These are phyloP conservation scores for Chanos chanos DNA, from an alignment of 2,797 vertebrate genomes.

Conservation along the genomic window DNA sequence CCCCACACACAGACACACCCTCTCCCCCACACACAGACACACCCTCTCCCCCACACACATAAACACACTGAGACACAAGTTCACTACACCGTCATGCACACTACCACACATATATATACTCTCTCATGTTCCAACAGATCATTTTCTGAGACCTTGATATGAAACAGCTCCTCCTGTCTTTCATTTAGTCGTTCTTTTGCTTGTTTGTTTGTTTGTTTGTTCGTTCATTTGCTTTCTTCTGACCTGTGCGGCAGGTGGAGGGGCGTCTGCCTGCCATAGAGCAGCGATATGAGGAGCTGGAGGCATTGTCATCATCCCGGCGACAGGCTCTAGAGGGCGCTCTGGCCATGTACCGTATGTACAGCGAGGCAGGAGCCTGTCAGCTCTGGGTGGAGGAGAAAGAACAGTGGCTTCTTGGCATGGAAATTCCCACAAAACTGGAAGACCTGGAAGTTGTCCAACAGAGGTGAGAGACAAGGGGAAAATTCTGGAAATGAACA, in stretches of 20 bases:
- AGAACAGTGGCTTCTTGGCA: conserved; percentile 87
- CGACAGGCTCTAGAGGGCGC: conserved; percentile 82
- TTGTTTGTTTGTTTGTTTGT: too few relatives aligned
- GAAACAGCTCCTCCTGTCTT: neutral
- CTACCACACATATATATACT: too few relatives aligned
- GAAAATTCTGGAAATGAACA: neutral
- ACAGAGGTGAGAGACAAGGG: conserved; percentile 75
- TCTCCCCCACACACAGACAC: neutral
- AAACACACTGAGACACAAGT: neutral
- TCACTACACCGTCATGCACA: too few relatives aligned
- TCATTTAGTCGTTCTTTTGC: neutral
- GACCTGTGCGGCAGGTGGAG: conserved; percentile 72
- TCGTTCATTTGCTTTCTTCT: neutral
- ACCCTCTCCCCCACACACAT: neutral
- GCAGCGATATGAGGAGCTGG: conserved; percentile 79
- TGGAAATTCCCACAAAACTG: conserved; percentile 86
- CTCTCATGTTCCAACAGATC: neutral
- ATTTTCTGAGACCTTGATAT: neutral
- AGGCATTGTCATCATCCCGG: conserved; percentile 72
- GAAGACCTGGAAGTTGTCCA: conserved; percentile 96
- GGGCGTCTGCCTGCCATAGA: conserved; percentile 80
- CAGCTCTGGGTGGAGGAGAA: conserved; percentile 91
- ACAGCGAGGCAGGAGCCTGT: conserved; percentile 90
- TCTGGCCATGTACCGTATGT: conserved; percentile 86
- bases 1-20: neutral